Conservation (phyloP, 2,113 vertebrate species). For the Brachyistius frenatus region DNA sequence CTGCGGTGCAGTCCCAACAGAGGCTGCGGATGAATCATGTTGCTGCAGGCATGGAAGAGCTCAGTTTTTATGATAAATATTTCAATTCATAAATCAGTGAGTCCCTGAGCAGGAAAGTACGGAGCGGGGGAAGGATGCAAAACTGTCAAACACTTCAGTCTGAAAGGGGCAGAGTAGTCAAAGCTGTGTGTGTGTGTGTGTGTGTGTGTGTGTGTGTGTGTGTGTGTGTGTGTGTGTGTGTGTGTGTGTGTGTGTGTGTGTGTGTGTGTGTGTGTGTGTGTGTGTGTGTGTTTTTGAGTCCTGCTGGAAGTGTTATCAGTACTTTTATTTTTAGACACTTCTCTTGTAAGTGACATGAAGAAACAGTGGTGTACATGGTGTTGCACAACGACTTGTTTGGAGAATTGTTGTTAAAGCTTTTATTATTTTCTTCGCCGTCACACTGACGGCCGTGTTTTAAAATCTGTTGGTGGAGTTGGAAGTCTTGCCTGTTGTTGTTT, state of each 20-base stretch:
- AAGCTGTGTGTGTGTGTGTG: constrained; percentile 43
- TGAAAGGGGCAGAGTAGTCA: constrained; percentile 64
- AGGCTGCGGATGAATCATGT: constrained; percentile 82
- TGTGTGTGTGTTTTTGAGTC: neutral
- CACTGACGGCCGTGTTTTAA: constrained; percentile 16
- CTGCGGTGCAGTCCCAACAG: constrained; percentile 77
- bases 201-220: too few relatives aligned
- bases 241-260: constrained; percentile 20
- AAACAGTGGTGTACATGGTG: neutral
- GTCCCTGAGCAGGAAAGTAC: constrained; percentile 58
- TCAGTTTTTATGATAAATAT: constrained; percentile 82
- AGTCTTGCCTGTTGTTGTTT: constrained; percentile 25
- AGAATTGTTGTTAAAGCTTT: constrained; percentile 13
- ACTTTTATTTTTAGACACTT: constrained; percentile 16
- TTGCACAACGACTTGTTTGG: neutral
- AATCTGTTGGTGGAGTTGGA: neutral
- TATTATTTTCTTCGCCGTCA: constrained; percentile 3
- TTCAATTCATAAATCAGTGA: constrained; percentile 82
- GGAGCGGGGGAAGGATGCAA: constrained; percentile 40
- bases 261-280: constrained; percentile 33
- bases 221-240: constrained; percentile 30
- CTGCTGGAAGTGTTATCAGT: constrained; percentile 27
- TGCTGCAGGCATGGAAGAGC: constrained; percentile 79
- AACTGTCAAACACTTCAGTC: constrained; percentile 47
- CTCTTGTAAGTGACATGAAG: neutral